Evolutionary conservation across 2,888 invertebrate genomes (phyloP).

Genomic region (Morpho achilles): DNA sequence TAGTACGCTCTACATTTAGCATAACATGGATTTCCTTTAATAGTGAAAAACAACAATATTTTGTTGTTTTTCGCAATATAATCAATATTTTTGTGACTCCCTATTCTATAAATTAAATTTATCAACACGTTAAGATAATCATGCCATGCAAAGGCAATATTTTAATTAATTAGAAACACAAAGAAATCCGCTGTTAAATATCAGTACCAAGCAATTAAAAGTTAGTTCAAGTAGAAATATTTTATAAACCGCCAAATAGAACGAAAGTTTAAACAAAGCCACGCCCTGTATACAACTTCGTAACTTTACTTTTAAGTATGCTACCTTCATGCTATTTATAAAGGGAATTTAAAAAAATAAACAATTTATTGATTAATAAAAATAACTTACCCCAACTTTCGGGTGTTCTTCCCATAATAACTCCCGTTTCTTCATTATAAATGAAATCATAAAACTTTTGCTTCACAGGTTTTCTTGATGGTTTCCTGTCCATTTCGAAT

Average conservation of each 20-base stretch:
- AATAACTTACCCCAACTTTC: constrained; percentile 73
- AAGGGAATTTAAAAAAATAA: background rate
- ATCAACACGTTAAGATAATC: too few species aligned
- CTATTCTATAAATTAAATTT: too few species aligned
- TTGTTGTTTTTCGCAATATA: too few species aligned
- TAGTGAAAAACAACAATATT: too few species aligned
- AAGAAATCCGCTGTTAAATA: too few species aligned
- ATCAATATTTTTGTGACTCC: too few species aligned
- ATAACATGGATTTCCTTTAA: background rate
- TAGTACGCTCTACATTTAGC: too few species aligned
- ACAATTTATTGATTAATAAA: background rate
- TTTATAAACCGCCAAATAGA: background rate
- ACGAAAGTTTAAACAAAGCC: constrained; percentile 20
- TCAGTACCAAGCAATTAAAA: too few species aligned
- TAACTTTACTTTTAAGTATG: background rate
- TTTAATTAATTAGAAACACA: too few species aligned
- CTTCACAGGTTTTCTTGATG: constrained; percentile 35
- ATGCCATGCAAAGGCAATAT: too few species aligned
- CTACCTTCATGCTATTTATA: background rate
- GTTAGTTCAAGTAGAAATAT: too few species aligned
- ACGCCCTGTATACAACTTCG: constrained; percentile 24
- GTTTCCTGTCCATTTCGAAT: constrained; percentile 60
- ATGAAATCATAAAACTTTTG: constrained; percentile 45
- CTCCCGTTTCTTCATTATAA: constrained; percentile 65
- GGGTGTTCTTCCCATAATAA: constrained; percentile 67